Evolutionary conservation across 2,797 vertebrate genomes (phyloP).

Genomic region (Manis pentadactyla): DNA sequence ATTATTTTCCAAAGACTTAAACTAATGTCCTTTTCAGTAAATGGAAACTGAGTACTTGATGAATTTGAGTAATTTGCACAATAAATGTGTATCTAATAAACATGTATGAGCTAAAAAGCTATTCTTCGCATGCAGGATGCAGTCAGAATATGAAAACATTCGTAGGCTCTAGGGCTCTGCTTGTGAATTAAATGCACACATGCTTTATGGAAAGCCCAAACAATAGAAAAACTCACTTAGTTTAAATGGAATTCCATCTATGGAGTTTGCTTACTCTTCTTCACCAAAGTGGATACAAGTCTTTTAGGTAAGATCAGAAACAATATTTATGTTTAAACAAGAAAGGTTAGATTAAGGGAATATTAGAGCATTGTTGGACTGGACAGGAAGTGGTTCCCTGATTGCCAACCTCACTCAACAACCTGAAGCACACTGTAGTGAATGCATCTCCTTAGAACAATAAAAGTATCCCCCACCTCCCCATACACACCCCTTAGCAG

Average conservation of each 20-base stretch:
- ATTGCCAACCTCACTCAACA: background rate
- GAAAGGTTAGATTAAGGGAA: background rate
- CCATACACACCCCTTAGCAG: background rate
- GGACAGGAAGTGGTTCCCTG: background rate
- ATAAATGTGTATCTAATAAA: background rate
- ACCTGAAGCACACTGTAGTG: fast-evolving
- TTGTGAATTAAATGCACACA: background rate
- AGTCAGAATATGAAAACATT: background rate
- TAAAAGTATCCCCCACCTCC: too few species aligned
- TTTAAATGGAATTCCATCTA: background rate
- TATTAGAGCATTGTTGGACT: fast-evolving
- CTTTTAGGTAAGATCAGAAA: background rate
- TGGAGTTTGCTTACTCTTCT: background rate
- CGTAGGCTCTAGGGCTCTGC: background rate
- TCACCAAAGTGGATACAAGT: background rate
- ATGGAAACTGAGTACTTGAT: conserved; percentile 7
- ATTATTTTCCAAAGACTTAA: background rate
- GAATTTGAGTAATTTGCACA: conserved; percentile 32
- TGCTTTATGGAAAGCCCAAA: background rate
- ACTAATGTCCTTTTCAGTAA: background rate
- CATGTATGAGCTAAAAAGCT: background rate
- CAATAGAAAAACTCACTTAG: background rate
- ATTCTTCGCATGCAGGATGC: background rate
- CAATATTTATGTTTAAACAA: background rate
- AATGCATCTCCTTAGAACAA: background rate